Evolutionary conservation across 2,113 vertebrate species (phyloP).

Genomic region (Corythornis vintsioides): DNA sequence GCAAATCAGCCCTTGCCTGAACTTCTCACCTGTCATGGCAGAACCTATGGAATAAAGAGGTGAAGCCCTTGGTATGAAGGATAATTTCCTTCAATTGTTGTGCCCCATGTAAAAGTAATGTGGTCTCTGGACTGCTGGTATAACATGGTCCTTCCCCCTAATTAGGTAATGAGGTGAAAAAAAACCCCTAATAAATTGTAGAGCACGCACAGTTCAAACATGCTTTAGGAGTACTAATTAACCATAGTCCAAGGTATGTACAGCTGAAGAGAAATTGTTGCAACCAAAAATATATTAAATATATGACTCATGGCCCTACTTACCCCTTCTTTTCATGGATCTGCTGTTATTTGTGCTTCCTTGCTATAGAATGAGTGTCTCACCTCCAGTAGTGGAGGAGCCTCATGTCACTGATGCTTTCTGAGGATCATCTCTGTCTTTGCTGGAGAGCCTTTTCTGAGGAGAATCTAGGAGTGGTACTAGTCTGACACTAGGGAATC

Average conservation of each 20-base stretch:
- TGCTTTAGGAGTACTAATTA: not conserved
- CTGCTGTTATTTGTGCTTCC: not conserved
- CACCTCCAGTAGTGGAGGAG: not conserved
- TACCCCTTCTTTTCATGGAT: not conserved
- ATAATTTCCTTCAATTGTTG: not conserved
- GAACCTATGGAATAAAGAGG: not conserved
- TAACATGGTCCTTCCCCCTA: not conserved
- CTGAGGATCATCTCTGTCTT: not conserved
- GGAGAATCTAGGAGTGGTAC: not conserved
- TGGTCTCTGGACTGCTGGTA: not conserved
- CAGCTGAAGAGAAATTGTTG: not conserved
- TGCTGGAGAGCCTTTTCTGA: not conserved
- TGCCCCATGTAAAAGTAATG: not conserved
- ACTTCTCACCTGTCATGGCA: not conserved
- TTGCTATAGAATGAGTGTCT: not conserved
- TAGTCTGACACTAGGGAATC: not conserved
- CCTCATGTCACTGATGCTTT: accelerated
- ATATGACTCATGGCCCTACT: not conserved
- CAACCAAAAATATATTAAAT: not conserved
- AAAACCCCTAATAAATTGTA: not conserved
- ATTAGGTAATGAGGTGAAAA: not conserved
- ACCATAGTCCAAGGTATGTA: not conserved
- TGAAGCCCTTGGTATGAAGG: accelerated
- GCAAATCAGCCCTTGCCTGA: not conserved
- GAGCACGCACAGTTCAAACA: not conserved